Percentiles rank a stretch among this genome's conserved stretches.
These are phyloP conservation scores for Eurois occulta DNA, from an alignment of 2,888 invertebrate genomes.

Conservation along the genomic window DNA sequence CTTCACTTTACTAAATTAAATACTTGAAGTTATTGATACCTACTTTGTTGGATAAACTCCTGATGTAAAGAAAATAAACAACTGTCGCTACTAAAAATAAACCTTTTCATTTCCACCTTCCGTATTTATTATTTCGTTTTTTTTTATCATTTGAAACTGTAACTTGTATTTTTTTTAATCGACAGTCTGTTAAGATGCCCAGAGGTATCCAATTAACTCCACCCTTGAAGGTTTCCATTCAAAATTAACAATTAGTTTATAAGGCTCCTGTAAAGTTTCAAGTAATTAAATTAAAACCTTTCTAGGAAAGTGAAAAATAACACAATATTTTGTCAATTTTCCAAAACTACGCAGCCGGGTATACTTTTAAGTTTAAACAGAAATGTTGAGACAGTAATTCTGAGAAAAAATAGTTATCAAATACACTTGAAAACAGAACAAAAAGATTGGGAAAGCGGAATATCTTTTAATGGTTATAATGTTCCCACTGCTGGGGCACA, in stretches of 20 bases:
- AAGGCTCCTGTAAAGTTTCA: not conserved
- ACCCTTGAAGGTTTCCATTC: not conserved
- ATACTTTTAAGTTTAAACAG: not conserved
- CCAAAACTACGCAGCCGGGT: too few species aligned
- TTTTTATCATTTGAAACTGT: too few species aligned
- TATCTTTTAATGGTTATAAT: not conserved
- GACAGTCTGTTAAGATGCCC: not conserved
- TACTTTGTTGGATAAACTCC: not conserved
- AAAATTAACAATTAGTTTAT: too few species aligned
- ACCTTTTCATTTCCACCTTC: too few species aligned
- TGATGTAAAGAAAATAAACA: not conserved
- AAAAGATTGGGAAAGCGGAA: not conserved
- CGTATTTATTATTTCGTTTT: too few species aligned
- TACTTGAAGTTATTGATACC: not conserved
- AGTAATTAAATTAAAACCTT: not conserved
- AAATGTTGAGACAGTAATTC: not conserved
- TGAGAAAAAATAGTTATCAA: too few species aligned
- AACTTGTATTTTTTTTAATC: not conserved
- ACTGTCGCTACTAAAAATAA: not conserved
- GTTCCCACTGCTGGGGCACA: too few species aligned
- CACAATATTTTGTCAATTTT: not conserved
- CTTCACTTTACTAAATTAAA: slow-evolving; percentile 30
- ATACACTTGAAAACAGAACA: not conserved
- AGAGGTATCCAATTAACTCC: not conserved
- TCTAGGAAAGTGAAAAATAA: not conserved